Evolutionary conservation across 2,797 vertebrate species (phyloP), one percentile per base, ranked within the genome.

Genomic region (Gymnoscopelus microlampas): DNA sequence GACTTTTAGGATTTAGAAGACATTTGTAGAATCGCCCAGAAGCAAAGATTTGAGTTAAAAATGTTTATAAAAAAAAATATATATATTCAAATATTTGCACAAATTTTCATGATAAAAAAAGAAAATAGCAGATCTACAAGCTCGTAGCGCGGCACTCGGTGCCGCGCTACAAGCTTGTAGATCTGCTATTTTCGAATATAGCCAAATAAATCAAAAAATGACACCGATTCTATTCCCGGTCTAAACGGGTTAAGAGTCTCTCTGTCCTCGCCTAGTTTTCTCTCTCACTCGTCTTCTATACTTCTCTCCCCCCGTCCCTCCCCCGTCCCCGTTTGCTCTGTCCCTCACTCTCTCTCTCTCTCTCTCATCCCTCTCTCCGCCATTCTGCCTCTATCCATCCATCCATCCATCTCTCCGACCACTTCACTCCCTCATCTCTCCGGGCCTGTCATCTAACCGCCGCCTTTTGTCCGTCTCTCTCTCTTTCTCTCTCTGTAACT

Each of bases 401-500:
- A 15, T 26, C 47, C 59, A 35, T 47, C 19, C 39, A 15, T 26
- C 47, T 59, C 58, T 68, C 59, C 73, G 0, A 60, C 81, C 70
- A 50, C 63, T 24, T 47, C 76, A 58, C 68, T 65, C 56, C 3
- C 47, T 63, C 66, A 58, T 66, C 70, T 56, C 53, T 70, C 79
- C 68, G 76, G 68, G 73, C 84, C 62, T 65, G 47, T 76, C 76
- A 68, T 70, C 63, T 35, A 35, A 35, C 32, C 32, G 32, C 32
- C 5, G 32, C 5, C 32, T n/a, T 23, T 10, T 14, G 7, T 39
- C 59, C 7, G 13, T 82, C 71, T 77, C 70, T 53, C 65, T 53
- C 56, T 63, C 71, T 53, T 74, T 84, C 76, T 79, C 75, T 80
- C 78, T 15, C 35, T 86, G 85, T 79, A 80, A 80, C 73, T 62